Evolutionary conservation across 2,113 vertebrate species (phyloP).

Genomic region (Meleagris gallopavo): DNA sequence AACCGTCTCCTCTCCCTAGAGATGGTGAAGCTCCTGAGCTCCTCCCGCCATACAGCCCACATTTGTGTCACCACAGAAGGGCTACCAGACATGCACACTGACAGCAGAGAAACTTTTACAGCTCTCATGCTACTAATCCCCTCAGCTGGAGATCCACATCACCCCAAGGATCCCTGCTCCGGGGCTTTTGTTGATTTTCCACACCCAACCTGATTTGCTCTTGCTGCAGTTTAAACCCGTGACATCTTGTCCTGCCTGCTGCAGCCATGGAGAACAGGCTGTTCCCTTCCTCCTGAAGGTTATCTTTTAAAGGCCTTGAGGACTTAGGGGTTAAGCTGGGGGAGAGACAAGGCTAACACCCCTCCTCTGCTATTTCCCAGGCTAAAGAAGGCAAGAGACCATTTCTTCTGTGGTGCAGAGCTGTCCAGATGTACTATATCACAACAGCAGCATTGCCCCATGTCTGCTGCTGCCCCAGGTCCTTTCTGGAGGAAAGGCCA

Average conservation of each 20-base stretch:
- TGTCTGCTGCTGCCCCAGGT: neutral
- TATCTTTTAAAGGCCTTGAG: constrained; percentile 19
- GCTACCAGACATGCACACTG: neutral
- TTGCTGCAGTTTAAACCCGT: neutral
- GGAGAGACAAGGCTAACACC: neutral
- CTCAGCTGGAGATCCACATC: rapidly evolving
- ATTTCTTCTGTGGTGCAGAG: neutral
- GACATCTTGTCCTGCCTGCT: neutral
- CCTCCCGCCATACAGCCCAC: neutral
- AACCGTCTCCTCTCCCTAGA: neutral
- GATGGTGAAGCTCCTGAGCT: neutral
- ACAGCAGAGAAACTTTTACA: neutral
- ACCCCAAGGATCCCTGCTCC: neutral
- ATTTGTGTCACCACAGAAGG: neutral
- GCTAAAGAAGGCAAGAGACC: neutral
- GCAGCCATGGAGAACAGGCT: neutral
- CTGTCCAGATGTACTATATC: neutral
- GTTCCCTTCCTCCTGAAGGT: neutral
- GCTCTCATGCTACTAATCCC: neutral
- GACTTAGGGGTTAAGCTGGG: neutral
- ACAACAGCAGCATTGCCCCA: neutral
- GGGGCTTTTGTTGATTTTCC: neutral
- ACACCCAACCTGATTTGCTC: neutral
- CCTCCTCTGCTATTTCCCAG: neutral
- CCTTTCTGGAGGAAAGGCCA: neutral